phyloP scores from a whole-genome alignment of 2,113 vertebrate species.

The Natator depressus region DNA sequence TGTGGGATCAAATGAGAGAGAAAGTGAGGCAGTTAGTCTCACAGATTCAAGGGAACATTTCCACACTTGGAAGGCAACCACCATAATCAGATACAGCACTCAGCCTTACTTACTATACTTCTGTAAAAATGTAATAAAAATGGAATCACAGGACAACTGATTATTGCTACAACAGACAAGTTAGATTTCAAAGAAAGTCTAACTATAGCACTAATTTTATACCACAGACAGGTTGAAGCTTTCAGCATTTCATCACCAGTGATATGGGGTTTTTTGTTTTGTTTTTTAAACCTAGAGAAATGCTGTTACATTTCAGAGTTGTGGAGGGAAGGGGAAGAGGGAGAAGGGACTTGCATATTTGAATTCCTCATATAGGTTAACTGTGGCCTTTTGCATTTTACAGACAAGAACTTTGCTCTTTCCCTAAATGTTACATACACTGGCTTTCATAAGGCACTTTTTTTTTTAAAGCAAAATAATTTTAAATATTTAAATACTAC shows the following conservation, averaged over 20 bases:
- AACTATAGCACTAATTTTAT: not conserved
- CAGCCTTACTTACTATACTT: not conserved
- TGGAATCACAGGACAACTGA: not conserved
- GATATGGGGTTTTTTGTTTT: slow-evolving; percentile 1
- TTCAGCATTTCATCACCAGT: not conserved
- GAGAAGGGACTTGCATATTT: not conserved
- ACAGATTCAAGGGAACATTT: not conserved
- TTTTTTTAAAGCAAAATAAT: not conserved
- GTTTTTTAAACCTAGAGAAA: not conserved
- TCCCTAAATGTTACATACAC: not conserved
- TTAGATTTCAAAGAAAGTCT: not conserved
- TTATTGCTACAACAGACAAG: not conserved
- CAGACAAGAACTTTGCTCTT: not conserved
- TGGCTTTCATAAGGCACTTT: not conserved
- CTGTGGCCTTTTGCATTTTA: not conserved
- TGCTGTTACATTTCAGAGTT: not conserved
- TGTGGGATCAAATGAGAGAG: not conserved
- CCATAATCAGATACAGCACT: not conserved
- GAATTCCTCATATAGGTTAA: not conserved
- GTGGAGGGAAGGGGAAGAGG: too few species aligned
- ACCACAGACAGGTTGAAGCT: not conserved
- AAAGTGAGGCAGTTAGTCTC: not conserved
- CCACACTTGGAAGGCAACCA: not conserved
- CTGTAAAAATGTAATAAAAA: not conserved
- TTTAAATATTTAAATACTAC: not conserved